A percentile compares a stretch with the other conserved stretches of the same genome.
phyloP scores from a whole-genome alignment of 2,797 vertebrate species.

The Hydrolagus colliei region DNA sequence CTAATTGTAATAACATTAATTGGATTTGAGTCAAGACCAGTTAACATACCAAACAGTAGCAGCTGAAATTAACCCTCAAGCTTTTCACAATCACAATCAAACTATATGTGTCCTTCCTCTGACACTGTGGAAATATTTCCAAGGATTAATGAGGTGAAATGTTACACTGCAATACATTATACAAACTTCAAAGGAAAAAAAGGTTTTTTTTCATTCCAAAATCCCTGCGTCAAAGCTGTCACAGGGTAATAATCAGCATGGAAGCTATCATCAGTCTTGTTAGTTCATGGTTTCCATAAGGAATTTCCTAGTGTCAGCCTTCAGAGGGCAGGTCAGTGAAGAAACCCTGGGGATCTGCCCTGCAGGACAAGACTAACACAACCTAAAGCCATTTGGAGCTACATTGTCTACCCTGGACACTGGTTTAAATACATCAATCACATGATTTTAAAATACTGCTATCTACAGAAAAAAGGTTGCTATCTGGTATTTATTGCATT shows the following conservation, averaged over 20 bases:
- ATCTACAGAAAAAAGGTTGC: background rate
- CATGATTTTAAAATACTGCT: conserved; percentile 34
- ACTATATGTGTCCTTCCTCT: conserved; percentile 21
- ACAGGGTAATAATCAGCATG: conserved; percentile 68
- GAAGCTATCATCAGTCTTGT: conserved; percentile 66
- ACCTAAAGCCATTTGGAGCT: conserved; percentile 69
- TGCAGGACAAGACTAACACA: conserved; percentile 65
- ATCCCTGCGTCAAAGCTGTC: conserved; percentile 54
- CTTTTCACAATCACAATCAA: conserved; percentile 22
- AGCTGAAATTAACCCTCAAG: conserved; percentile 13
- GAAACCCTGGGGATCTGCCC: conserved; percentile 54
- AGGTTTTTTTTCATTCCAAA: conserved; percentile 58
- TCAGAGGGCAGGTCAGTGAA: conserved; percentile 62
- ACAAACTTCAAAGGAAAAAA: conserved; percentile 70
- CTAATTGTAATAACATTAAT: conserved; percentile 12
- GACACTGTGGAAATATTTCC: conserved; percentile 27
- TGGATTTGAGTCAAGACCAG: conserved; percentile 16
- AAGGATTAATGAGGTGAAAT: conserved; percentile 29
- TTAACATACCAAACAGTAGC: conserved; percentile 17
- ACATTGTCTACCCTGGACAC: conserved; percentile 66
- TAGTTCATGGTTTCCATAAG: conserved; percentile 67
- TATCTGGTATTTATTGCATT: background rate
- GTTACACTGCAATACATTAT: conserved; percentile 62
- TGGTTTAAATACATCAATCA: conserved; percentile 68
- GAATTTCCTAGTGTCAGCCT: conserved; percentile 69